These are phyloP conservation scores for Coelopa frigida DNA, from an alignment of 1,140 invertebrate species.

Conservation along the genomic window DNA sequence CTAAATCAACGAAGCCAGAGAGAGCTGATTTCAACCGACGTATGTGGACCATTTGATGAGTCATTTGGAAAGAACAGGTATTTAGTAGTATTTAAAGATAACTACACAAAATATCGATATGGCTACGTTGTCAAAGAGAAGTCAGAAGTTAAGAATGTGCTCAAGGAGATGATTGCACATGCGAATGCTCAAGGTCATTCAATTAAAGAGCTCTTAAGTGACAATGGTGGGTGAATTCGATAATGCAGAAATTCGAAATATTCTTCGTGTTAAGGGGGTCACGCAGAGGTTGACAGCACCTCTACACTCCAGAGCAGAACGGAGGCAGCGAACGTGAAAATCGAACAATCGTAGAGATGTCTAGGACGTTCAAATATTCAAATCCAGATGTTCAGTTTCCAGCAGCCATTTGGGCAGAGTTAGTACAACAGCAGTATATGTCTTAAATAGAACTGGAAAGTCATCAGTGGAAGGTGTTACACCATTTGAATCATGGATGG, in stretches of 20 bases:
- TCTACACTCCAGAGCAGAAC: conserved; percentile 44
- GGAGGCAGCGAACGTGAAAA: conserved; percentile 44
- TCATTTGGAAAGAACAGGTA: conserved; percentile 7
- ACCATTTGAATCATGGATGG: conserved; percentile 4
- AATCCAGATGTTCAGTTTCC: conserved; percentile 12
- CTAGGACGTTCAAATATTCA: conserved; percentile 20
- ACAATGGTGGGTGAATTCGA: conserved; percentile 37
- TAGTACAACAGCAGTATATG: conserved; percentile 1
- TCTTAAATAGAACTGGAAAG: conserved; percentile 10
- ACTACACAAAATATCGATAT: conserved; percentile 15
- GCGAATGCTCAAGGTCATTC: conserved; percentile 4
- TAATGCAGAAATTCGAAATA: conserved; percentile 24
- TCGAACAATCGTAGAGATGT: conserved; percentile 42
- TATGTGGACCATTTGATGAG: conserved; percentile 8
- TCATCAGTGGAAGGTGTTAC: conserved; percentile 2
- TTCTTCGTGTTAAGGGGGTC: conserved; percentile 20
- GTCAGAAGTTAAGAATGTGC: conserved; percentile 10
- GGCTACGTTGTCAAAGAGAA: conserved; percentile 12
- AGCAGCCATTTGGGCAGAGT: conserved; percentile 23
- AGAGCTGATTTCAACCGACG: conserved; percentile 5
- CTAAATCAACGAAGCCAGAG: too few species aligned
- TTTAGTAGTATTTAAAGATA: conserved; percentile 18
- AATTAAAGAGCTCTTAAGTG: conserved; percentile 17
- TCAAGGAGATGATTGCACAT: conserved; percentile 11
- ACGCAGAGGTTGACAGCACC: conserved; percentile 14